Conservation (phyloP, 2,113 vertebrate species). For the Chloroceryle aenea region DNA sequence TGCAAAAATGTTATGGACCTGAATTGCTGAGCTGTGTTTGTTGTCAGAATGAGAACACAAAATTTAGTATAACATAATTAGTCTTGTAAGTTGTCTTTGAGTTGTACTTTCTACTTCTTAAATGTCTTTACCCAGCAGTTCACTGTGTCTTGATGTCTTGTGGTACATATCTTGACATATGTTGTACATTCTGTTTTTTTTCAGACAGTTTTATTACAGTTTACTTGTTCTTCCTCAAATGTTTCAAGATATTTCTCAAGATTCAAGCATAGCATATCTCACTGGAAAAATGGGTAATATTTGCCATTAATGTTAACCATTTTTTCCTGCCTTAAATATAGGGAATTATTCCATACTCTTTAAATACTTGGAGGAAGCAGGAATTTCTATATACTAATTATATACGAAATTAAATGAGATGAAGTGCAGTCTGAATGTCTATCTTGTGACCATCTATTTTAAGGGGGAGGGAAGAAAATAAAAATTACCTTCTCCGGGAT, state of each 20-base stretch:
- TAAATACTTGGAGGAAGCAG: background rate
- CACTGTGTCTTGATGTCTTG: background rate
- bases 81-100: background rate
- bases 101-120: background rate
- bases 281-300: background rate
- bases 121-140: background rate
- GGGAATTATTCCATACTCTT: background rate
- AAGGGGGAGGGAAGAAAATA: fast-evolving
- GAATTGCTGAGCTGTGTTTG: background rate
- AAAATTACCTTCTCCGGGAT: background rate
- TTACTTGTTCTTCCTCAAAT: background rate
- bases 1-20: background rate
- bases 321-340: background rate
- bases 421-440: background rate
- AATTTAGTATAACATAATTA: background rate
- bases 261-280: background rate
- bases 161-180: background rate
- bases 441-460: background rate
- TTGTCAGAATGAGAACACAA: background rate
- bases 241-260: background rate
- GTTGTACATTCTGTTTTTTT: background rate
- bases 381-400: background rate
- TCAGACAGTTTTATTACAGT: background rate
- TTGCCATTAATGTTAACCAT: background rate
- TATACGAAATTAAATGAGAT: background rate